Percentiles rank a stretch among this genome's conserved stretches.
Evolutionary conservation across 2,888 invertebrate genomes (phyloP).

Genomic region (Pterostichus madidus): DNA sequence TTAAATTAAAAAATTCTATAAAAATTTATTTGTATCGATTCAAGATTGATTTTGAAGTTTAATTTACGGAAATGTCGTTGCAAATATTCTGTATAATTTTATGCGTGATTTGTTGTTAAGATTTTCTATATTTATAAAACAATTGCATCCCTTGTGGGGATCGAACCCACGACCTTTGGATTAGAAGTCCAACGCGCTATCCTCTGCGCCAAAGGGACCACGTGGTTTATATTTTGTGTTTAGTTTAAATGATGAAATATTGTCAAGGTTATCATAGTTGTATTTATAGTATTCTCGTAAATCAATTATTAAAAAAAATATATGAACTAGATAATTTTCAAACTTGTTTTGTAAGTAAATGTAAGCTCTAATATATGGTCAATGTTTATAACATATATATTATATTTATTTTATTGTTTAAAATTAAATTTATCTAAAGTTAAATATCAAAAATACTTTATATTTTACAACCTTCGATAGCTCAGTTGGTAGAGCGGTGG

Average conservation of each 20-base stretch:
- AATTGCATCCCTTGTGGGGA: constrained; percentile 88
- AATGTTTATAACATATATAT: not conserved
- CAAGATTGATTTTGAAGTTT: no score
- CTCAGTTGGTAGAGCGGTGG: constrained; percentile 76
- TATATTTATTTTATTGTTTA: not conserved
- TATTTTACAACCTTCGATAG: constrained; percentile 73
- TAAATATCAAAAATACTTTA: not conserved
- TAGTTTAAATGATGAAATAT: not conserved
- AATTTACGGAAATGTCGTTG: no score
- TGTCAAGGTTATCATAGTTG: not conserved
- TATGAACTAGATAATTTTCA: no score
- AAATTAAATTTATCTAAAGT: not conserved
- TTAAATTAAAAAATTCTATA: no score
- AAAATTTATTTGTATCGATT: no score
- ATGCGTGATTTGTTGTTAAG: no score
- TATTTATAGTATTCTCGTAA: no score
- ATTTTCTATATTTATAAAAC: constrained; percentile 10
- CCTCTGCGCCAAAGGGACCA: constrained; percentile 92
- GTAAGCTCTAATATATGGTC: no score
- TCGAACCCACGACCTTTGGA: constrained; percentile 94
- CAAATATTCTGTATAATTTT: no score
- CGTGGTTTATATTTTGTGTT: not conserved
- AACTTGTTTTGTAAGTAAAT: no score
- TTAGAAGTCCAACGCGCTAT: constrained; percentile 95
- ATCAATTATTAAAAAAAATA: no score